Evolutionary conservation across 1,140 invertebrate genomes (phyloP), one percentile per base, ranked within the genome.

Genomic region (Leptestheria dahalacensis): DNA sequence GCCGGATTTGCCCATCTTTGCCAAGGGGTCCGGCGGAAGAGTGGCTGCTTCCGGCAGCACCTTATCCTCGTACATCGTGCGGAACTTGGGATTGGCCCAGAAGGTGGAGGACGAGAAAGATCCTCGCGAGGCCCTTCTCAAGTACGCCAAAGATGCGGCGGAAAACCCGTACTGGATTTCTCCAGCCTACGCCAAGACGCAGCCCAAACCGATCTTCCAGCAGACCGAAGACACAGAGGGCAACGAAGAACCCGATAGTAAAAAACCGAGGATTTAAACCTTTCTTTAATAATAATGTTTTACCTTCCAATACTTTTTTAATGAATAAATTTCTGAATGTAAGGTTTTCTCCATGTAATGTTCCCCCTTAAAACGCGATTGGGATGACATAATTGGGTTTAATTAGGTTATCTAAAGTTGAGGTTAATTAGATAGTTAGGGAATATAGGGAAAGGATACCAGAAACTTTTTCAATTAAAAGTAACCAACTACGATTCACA

Each of bases 121-220:
- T 78, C 93, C 96, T 0, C 78, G 96, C 57, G 91, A 93, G 67
- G 94, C 94, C 4, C 95, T 99, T 67, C 74, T 99, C n/a, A 86
- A 91, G 64, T 96, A 86, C 74, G 95, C 95, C 0, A 93, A 98
- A 71, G 92, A 94, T 26, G 95, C 96, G 0, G 92, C 81, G 53
- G 88, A 97, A 70, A 93, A 99, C 79, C 96, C 96, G 0, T 95
- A 92, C 69, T 97, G 91, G 91, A 88, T 95, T 48, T 81, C 88
- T 0, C 91, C 90, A 0, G 92, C 91, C 9, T 96, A 95, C 65
- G 63, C 18, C 60, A 74, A 71, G 62, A 91, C 85, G 1, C 88
- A 93, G 65, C 88, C 89, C 0, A 79, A 80, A 61, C 77, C 83
- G 0, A 85, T 91, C 63, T 89, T 90, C 65, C 77, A 80, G 63